Conservation (phyloP, 2,113 vertebrate genomes). For the Lophius piscatorius region DNA sequence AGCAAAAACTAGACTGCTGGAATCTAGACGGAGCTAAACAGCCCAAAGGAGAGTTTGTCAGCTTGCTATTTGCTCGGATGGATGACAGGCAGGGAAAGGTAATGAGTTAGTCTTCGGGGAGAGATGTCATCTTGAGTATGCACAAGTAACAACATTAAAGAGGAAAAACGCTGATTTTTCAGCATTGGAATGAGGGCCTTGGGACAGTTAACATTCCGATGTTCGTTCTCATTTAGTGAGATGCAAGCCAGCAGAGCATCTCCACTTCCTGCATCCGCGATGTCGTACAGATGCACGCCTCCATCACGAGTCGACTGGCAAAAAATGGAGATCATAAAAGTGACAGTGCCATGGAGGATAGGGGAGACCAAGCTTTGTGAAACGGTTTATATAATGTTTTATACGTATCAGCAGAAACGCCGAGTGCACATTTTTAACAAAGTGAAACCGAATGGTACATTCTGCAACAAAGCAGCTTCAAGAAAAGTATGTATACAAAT, state of each 20-base stretch:
- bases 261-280: constrained; percentile 6
- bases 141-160: constrained; percentile 28
- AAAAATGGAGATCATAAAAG: constrained; percentile 23
- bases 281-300: constrained; percentile 28
- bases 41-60: constrained; percentile 46
- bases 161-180: constrained; percentile 17
- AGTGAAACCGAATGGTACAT: neutral
- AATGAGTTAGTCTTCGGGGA: constrained; percentile 48
- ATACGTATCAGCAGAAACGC: constrained; percentile 24
- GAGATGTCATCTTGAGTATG: constrained; percentile 36
- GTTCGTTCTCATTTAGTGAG: constrained; percentile 2
- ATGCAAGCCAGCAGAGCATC: constrained; percentile 30
- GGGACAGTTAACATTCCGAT: constrained; percentile 29
- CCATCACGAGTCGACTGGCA: constrained; percentile 22
- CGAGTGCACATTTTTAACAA: constrained; percentile 21
- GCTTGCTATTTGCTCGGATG: constrained; percentile 9
- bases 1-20: neutral
- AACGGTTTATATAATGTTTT: constrained; percentile 38
- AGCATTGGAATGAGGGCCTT: constrained; percentile 4
- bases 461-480: constrained; percentile 28
- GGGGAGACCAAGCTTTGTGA: constrained; percentile 34
- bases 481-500: too few species aligned
- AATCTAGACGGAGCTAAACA: constrained; percentile 34
- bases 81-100: constrained; percentile 34
- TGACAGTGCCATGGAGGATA: constrained; percentile 41